phyloP scores from a whole-genome alignment of 2,797 vertebrate species.

The Premnoplex brunnescens region DNA sequence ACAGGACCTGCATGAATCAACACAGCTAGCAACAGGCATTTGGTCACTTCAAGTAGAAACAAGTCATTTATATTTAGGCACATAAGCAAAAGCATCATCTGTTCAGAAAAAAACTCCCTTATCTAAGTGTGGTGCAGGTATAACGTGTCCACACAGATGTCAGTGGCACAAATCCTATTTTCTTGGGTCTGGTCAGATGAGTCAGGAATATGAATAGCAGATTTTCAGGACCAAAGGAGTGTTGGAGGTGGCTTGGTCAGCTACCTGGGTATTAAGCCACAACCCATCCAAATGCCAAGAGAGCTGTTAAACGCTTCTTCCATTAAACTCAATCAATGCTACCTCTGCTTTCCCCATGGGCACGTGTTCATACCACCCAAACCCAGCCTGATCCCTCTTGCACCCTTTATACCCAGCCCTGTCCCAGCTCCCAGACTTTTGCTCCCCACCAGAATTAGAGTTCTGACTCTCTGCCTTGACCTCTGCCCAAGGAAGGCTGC shows the following conservation, averaged over 20 bases:
- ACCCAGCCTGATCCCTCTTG: background rate
- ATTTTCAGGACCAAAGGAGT: background rate
- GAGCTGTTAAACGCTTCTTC: background rate
- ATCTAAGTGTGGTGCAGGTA: background rate
- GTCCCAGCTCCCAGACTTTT: background rate
- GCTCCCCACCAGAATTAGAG: background rate
- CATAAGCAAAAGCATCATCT: background rate
- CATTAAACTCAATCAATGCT: rapidly evolving
- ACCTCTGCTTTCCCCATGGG: background rate
- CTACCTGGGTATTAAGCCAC: background rate
- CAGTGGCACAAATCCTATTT: background rate
- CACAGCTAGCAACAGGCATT: background rate
- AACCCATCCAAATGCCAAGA: background rate
- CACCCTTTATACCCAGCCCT: background rate
- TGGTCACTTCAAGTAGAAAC: background rate
- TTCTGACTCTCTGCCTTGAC: background rate
- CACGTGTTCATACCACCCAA: background rate
- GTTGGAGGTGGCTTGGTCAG: background rate
- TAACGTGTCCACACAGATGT: background rate
- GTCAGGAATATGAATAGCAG: background rate
- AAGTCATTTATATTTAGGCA: background rate
- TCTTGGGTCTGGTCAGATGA: background rate
- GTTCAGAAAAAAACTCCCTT: background rate
- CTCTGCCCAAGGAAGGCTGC: background rate
- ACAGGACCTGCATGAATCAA: background rate